Conservation (phyloP, 2,797 vertebrate species). For the Pseudochirops corinnae region DNA sequence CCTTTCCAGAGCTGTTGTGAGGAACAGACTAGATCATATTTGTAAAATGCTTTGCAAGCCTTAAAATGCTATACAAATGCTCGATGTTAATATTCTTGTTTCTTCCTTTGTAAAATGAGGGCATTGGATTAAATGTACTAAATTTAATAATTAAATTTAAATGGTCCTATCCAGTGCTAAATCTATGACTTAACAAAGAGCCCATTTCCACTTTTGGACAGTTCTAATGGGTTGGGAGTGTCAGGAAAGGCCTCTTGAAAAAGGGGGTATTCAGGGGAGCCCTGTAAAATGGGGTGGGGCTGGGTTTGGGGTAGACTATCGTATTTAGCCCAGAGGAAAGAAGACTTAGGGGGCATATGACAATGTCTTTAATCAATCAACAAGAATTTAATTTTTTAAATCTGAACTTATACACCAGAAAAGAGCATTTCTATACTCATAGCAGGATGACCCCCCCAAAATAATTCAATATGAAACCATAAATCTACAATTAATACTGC, state of each 20-base stretch:
- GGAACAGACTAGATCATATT: not conserved
- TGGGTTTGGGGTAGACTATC: not conserved
- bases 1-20: no score
- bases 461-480: not conserved
- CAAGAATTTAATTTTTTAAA: not conserved
- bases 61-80: no score
- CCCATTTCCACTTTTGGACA: not conserved
- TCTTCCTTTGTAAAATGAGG: not conserved
- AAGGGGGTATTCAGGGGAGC: not conserved
- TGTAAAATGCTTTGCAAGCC: not conserved
- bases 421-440: not conserved
- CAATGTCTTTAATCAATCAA: not conserved
- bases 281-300: not conserved
- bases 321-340: not conserved
- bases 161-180: not conserved
- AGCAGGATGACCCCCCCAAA: not conserved
- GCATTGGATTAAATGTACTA: not conserved
- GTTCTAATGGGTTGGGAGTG: not conserved
- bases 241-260: not conserved
- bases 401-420: not conserved
- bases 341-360: not conserved
- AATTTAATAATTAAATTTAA: not conserved
- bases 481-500: not conserved
- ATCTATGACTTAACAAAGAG: not conserved
- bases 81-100: not conserved